Percentiles rank a stretch among this genome's conserved stretches.
Evolutionary conservation across 2,797 vertebrate species (phyloP).

Genomic region (Neoniphon sammara): DNA sequence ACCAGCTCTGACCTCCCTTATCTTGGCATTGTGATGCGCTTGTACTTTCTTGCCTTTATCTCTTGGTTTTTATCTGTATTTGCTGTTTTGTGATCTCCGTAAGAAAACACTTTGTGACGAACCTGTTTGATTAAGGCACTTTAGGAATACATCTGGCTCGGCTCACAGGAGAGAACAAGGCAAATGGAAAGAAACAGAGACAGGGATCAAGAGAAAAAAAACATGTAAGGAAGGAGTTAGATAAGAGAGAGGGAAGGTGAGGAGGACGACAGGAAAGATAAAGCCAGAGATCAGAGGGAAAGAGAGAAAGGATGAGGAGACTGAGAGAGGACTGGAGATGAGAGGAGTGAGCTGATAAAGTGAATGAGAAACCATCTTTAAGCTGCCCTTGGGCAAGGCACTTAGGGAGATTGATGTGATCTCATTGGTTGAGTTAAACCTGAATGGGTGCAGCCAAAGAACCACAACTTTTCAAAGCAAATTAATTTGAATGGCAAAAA

Average conservation of each 20-base stretch:
- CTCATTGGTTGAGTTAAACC: too few relatives aligned
- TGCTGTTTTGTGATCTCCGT: constrained; percentile 56
- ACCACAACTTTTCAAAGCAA: too few relatives aligned
- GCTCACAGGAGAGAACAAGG: background rate
- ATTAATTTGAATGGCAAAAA: too few relatives aligned
- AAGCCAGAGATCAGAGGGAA: constrained; percentile 19
- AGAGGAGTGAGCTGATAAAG: background rate
- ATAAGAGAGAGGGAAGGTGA: background rate
- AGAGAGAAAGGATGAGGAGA: background rate
- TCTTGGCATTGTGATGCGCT: constrained; percentile 49
- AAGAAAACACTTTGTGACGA: constrained; percentile 55
- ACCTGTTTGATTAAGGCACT: constrained; percentile 64
- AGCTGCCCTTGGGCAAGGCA: background rate
- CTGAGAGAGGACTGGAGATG: background rate
- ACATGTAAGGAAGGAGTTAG: background rate
- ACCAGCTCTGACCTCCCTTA: constrained; percentile 5
- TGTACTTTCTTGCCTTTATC: constrained; percentile 49
- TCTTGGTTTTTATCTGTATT: constrained; percentile 48
- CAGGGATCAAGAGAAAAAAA: constrained; percentile 1
- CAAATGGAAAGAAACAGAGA: background rate
- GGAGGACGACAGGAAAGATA: constrained; percentile 4
- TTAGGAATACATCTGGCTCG: constrained; percentile 36
- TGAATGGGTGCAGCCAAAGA: too few relatives aligned
- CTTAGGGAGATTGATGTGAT: background rate
- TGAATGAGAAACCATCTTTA: background rate